Evolutionary conservation across 2,888 invertebrate species (phyloP), one percentile per base, ranked within the genome.

Genomic region (Caprella mutica): DNA sequence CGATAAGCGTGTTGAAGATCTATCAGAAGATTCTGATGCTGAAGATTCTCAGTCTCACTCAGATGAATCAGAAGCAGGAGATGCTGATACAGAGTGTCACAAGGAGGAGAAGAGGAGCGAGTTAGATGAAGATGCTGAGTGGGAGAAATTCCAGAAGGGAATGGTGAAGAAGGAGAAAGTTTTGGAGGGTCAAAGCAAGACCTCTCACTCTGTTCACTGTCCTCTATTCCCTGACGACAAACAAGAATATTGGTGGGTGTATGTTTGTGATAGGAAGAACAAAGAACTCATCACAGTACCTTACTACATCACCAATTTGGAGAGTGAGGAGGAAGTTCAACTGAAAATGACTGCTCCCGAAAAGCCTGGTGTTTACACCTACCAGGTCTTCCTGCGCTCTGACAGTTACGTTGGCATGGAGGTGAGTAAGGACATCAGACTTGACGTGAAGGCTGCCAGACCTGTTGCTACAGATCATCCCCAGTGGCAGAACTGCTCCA

Each of bases 161-260:
- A 74, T 92, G 57, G 83, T 86, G 67, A 90, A 88, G 70, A 67
- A 87, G 21, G 93, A 94, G 70, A 84, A 89, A 66, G 79, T 80
- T 17, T 76, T 96, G 39, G 96, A 96, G 73, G 90, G 93, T 5
- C 86, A 90, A 70, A 91, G 91, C 46, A 91, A 92, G 75, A 80
- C 85, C 68, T 96, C 96, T 14, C 96, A 96, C 72, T 79, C 85
- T n/a, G 97, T 98, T 26, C 98, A 99, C 73, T 89, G 92, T 75
- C 98, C 98, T 0, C 84, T 84, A 73, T 99, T 86, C 74, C 93
- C 98, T 4, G 85, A 85, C 75, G 86, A 86, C 66, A 93, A 98
- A 72, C 94, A 94, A 72, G 98, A 99, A 75, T 96, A 87, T 76
- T 99, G 98, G 97, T 99, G 97, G 96, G 85, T 96, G 66, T 98